A percentile compares a stretch with the other conserved stretches of the same genome.
These are phyloP conservation scores for Lagenorhynchus albirostris DNA, from an alignment of 2,113 vertebrate genomes.

Conservation along the genomic window DNA sequence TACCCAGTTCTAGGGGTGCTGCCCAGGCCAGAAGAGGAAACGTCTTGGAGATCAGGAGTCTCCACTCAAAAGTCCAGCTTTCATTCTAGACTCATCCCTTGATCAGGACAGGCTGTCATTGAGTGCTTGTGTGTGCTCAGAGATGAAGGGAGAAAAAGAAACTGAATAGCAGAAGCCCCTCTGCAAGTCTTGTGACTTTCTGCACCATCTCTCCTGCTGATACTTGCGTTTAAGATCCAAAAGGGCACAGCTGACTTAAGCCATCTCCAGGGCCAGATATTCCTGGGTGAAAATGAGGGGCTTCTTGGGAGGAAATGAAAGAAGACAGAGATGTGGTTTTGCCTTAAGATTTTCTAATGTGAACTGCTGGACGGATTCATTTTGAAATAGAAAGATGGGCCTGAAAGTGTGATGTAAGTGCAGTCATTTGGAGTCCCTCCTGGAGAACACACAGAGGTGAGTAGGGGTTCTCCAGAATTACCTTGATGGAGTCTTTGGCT, in stretches of 20 bases:
- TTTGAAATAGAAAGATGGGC: conserved; percentile 53
- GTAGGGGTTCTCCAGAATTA: not conserved
- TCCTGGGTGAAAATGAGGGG: conserved; percentile 41
- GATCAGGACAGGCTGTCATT: rapidly evolving
- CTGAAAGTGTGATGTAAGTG: not conserved
- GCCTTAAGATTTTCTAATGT: conserved; percentile 1
- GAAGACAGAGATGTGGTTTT: conserved; percentile 45
- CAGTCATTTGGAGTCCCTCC: not conserved
- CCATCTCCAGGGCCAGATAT: not conserved
- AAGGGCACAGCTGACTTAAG: not conserved
- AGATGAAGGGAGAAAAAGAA: not conserved
- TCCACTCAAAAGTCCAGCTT: not conserved
- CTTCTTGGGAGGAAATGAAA: conserved; percentile 71
- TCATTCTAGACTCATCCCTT: not conserved
- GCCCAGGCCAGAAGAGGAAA: not conserved
- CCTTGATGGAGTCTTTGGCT: not conserved
- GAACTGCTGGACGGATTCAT: not conserved
- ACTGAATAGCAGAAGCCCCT: not conserved
- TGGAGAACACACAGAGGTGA: not conserved
- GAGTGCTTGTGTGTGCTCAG: not conserved
- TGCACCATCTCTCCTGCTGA: not conserved
- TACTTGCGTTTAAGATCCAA: conserved; percentile 21
- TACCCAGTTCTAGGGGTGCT: not conserved
- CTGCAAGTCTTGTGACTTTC: not conserved
- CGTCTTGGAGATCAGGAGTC: not conserved